phyloP scores from a whole-genome alignment of 2,888 invertebrate genomes.

The Heteropelma amictum region DNA sequence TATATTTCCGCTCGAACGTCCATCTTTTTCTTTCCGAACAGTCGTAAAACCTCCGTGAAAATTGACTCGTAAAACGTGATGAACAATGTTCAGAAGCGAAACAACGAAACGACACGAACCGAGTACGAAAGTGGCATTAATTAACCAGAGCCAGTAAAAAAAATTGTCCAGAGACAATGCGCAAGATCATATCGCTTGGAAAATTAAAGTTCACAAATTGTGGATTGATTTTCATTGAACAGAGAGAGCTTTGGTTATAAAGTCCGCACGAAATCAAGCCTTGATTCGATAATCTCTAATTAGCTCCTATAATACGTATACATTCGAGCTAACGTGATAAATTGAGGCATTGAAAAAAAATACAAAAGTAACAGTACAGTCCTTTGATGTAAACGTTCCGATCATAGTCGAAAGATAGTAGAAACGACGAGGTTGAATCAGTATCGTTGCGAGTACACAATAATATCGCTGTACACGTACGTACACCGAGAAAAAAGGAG shows the following conservation, averaged over 20 bases:
- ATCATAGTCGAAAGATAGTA: not conserved
- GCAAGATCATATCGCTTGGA: not conserved
- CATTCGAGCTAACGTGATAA: not conserved
- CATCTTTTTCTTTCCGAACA: not conserved
- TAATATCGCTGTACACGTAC: not conserved
- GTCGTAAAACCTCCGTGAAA: slow-evolving; percentile 34
- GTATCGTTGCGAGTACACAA: not conserved
- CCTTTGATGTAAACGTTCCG: not conserved
- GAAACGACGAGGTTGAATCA: slow-evolving; percentile 12
- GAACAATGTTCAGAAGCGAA: slow-evolving; percentile 24
- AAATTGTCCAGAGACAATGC: too few relatives aligned
- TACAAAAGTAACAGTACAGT: not conserved
- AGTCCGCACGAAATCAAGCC: not conserved
- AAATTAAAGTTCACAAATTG: not conserved
- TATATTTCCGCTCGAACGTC: slow-evolving; percentile 47
- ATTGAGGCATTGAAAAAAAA: not conserved
- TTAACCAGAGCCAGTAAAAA: not conserved
- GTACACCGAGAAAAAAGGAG: slow-evolving; percentile 2
- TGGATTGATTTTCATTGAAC: not conserved
- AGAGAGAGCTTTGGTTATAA: not conserved
- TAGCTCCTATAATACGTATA: not conserved
- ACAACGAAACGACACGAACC: not conserved
- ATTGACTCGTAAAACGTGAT: slow-evolving; percentile 40
- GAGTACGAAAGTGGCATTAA: not conserved
- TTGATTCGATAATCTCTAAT: too few relatives aligned